Evolutionary conservation across 2,113 vertebrate species (phyloP), one percentile per base, ranked within the genome.

Genomic region (Thalassarche chlororhynchos): DNA sequence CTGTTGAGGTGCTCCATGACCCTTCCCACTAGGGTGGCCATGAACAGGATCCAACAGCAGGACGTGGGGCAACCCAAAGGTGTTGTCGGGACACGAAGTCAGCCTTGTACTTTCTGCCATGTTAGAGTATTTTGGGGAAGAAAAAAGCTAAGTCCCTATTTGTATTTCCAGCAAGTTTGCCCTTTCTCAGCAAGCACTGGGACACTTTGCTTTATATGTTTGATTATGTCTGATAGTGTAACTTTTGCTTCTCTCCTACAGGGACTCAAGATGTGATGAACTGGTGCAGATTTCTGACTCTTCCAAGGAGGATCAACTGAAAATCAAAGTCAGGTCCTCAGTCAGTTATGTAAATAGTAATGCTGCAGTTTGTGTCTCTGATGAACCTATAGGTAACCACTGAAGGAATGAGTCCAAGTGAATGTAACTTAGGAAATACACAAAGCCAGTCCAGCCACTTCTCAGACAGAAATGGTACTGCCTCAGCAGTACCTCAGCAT

Each of bases 321-420:
- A 89, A 84, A 93, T 79, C 57, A 42, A 93, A 97, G 29, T 84
- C 75, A 97, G 64, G 18, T 91, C 71, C 52, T 93, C 81, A 78
- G 14, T 81, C 91, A 93, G 52, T 46, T 83, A 70, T 28, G 42
- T 69, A 84, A 91, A 65, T 24, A 89, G 54, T 89, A 95, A 84
- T 64, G 75, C 51, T 96, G 89, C 57, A 77, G 70, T 95, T 94
- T 96, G 32, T 95, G 60, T 81, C 58, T 92, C 84, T 93, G 71
- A 86, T 93, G 71, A 97, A 90, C 17, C 28, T 57, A 49, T 38
- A 92, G 77, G 65, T 91, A 89, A 93, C 34, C 66, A 93, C 54
- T 68, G 89, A 88, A 60, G 10, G 78, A 97, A 81, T 38, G 14
- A 75, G 55, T 85, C 29, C 60, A 94, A 81, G 38, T 84, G 81